Percentiles rank a stretch among this genome's conserved stretches.
These are phyloP conservation scores for Ophion obscuratus DNA, from an alignment of 2,888 invertebrate species.

Conservation along the genomic window DNA sequence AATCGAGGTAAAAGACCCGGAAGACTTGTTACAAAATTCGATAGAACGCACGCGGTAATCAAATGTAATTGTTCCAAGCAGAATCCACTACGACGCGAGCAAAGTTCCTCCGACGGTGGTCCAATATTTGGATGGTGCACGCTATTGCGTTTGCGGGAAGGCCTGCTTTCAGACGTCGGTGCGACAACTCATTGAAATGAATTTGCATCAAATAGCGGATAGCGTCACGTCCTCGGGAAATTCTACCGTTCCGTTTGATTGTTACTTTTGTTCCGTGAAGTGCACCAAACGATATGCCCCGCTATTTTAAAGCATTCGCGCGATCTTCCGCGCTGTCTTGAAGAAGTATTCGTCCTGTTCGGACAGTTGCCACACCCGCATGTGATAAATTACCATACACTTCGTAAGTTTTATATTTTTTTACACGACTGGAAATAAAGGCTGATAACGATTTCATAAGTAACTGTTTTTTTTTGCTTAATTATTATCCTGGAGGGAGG, in stretches of 20 bases:
- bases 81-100: conserved; percentile 86
- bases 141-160: conserved; percentile 87
- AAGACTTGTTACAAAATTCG: neutral
- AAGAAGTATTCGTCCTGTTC: neutral
- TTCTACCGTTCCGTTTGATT: conserved; percentile 85
- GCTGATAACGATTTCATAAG: neutral
- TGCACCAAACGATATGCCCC: conserved; percentile 81
- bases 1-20: conserved; percentile 78
- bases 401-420: conserved; percentile 11
- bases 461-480: conserved; percentile 8
- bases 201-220: conserved; percentile 71
- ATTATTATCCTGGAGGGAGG: neutral
- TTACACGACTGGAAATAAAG: conserved; percentile 11
- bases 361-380: neutral
- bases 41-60: neutral
- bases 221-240: conserved; percentile 75
- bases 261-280: conserved; percentile 87
- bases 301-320: neutral
- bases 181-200: conserved; percentile 66
- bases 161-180: conserved; percentile 81
- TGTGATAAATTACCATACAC: neutral
- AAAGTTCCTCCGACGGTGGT: conserved; percentile 87
- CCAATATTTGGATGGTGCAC: conserved; percentile 86
- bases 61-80: conserved; percentile 67
- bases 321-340: neutral